Evolutionary conservation across 2,113 vertebrate genomes (phyloP), one percentile per base, ranked within the genome.

Genomic region (Typhlomys cinereus): DNA sequence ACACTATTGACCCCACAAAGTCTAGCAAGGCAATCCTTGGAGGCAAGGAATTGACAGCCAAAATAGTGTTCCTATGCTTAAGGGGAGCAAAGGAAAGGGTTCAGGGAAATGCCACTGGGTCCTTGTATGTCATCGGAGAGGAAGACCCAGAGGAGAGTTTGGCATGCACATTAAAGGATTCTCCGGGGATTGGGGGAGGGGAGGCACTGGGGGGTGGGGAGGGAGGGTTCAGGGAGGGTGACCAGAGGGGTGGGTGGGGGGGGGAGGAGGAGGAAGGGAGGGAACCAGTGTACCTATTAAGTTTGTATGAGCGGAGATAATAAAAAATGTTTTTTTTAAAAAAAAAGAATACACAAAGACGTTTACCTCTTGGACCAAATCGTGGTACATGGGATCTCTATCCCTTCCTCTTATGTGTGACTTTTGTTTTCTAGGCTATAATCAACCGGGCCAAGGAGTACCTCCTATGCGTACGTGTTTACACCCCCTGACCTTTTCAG

Each of bases 401-500:
- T 0, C 10, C 7, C 15, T 41, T 75, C 21, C 44, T 61, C 57
- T 93, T 66, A 93, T 0, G 1, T 44, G 31, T 64, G 7, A n/a
- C 59, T 9, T 31, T 93, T 96, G 23, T 67, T 93, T 96, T 97
- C 67, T 95, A 98, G 98, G 69, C 90, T 98, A 98, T 76, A 97
- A 97, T 44, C 97, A 98, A 88, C 89, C 0, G 7, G 96, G 95
- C 59, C 93, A 76, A 0, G 70, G 61, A 36, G 59, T 41, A 36
- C 52, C 79, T 71, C 92, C 95, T 34, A 84, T 95, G 76, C 1
- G 98, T 98, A 98, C 29, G 98, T 98, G 74, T 61, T 57, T 75
- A 48, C 17, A 64, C 14, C 59, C 29, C 62, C 11, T 34, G 34
- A 81, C 29, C 1, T 4, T 64, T 82, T 39, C 70, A 34, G 13